phyloP scores from a whole-genome alignment of 2,113 vertebrate species.

The rat (Rattus norvegicus) region GRCr8 NC_086021.1:153758001-153758500 shows the following conservation, averaged over 20 bases:
- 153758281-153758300: neutral
- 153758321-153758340: neutral
- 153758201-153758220: conserved; percentile 49
- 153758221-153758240: conserved; percentile 35
- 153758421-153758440: neutral
- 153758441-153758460: neutral
- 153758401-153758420: neutral
- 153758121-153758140: neutral
- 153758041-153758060: conserved; percentile 68
- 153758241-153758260: conserved; percentile 60
- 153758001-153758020: conserved; percentile 65
- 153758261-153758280: neutral
- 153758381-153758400: neutral
- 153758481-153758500: neutral
- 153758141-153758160: conserved; percentile 66
- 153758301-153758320: neutral
- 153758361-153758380: neutral
- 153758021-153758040: conserved; percentile 39
- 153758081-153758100: neutral
- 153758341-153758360: neutral
- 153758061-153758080: conserved; percentile 36
- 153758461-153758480: neutral
- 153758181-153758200: conserved; percentile 62
- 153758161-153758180: conserved; percentile 2
- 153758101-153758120: conserved; percentile 36